phyloP scores from a whole-genome alignment of 2,113 vertebrate species.

The Reinhardtius hippoglossoides region DNA sequence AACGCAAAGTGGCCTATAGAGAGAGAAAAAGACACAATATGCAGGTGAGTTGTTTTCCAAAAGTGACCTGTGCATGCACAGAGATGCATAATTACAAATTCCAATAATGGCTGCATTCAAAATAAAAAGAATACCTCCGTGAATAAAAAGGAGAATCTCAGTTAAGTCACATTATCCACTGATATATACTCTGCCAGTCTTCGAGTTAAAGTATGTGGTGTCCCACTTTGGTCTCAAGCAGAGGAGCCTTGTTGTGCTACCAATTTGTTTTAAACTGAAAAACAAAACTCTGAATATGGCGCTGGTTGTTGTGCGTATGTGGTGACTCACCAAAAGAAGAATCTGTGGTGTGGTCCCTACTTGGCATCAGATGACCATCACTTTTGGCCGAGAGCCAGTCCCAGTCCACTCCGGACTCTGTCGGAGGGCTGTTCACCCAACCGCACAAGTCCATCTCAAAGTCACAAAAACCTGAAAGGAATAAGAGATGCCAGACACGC shows the following conservation, averaged over 20 bases:
- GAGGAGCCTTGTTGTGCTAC: background rate
- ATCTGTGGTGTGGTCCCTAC: slow-evolving; percentile 74
- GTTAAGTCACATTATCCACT: background rate
- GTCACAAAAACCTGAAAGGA: slow-evolving; percentile 80
- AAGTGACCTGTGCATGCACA: background rate
- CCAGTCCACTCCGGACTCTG: slow-evolving; percentile 68
- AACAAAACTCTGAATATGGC: too few relatives aligned
- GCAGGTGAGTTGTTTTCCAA: background rate
- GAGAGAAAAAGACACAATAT: slow-evolving; percentile 1
- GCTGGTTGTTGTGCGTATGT: background rate
- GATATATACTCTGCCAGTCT: background rate
- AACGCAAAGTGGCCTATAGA: slow-evolving; percentile 78
- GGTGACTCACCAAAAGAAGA: slow-evolving; percentile 70
- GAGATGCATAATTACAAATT: background rate
- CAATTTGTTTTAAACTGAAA: background rate
- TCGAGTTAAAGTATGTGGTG: background rate
- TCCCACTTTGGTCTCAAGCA: too few relatives aligned
- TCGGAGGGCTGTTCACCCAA: slow-evolving; percentile 76
- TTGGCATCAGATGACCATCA: accelerated
- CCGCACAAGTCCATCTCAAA: slow-evolving; percentile 84
- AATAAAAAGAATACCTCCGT: too few relatives aligned
- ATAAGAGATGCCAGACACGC: slow-evolving; percentile 10
- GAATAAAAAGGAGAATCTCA: background rate
- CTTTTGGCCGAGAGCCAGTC: slow-evolving; percentile 77
- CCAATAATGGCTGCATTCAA: too few relatives aligned